Conservation (phyloP, 2,797 vertebrate species). For the Picus viridis region DNA sequence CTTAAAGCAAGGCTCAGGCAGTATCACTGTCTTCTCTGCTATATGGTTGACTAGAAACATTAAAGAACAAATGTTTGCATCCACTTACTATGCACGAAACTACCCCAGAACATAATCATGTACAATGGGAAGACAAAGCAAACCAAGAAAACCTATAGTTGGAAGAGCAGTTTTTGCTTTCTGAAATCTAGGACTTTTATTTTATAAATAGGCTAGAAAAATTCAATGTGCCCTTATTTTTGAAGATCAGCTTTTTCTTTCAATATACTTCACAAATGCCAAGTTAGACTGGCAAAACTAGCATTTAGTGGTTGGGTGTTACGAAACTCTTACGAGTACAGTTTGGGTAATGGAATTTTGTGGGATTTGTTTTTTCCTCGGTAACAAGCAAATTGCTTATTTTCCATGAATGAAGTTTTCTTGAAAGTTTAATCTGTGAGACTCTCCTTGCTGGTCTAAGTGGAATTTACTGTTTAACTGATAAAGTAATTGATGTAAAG, state of each 20-base stretch:
- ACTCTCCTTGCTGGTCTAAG: constrained; percentile 35
- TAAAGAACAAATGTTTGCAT: neutral
- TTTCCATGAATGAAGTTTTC: constrained; percentile 33
- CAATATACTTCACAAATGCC: neutral
- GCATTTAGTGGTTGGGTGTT: neutral
- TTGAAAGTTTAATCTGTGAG: neutral
- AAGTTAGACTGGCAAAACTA: neutral
- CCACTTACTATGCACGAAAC: neutral
- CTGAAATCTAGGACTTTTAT: neutral
- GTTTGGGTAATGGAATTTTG: constrained; percentile 35
- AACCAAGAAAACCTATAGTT: neutral
- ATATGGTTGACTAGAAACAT: neutral
- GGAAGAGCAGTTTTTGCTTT: neutral
- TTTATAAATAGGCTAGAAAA: neutral
- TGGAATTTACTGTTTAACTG: constrained; percentile 68
- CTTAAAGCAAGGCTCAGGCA: neutral
- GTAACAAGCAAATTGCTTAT: neutral
- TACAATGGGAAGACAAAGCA: neutral
- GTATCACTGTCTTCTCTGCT: neutral
- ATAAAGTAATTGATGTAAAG: constrained; percentile 70
- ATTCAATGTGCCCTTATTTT: neutral
- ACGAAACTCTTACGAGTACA: neutral
- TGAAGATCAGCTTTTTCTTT: neutral
- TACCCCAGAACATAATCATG: neutral
- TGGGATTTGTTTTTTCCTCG: constrained; percentile 27